Base-by-base conservation (phyloP, 2,888 invertebrate species). In the Chalcis sispes region DNA sequence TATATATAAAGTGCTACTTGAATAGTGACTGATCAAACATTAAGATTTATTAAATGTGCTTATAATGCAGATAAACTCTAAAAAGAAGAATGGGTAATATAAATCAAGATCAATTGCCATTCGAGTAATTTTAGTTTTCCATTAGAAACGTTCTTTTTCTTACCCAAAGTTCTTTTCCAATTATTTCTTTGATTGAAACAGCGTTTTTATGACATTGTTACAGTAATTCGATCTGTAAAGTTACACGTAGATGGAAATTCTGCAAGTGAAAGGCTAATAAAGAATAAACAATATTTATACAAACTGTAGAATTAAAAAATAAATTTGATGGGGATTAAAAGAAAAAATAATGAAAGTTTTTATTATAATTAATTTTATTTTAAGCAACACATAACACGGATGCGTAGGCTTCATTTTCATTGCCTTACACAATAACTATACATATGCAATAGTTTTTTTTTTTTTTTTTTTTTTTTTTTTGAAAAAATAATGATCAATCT, bases 301-400 rank as follows among this genome's bases (percentile, higher is more conserved):
- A n/a, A n/a, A n/a, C n/a, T n/a, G n/a, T n/a, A 50, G 18, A 0
- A 18, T 20, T 5, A 7, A n/a, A 32, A 32, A 29, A 29, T 84
- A 72, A 87, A 85, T n/a, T 0, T 87, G 84, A 89, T 89, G 67
- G 32, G 77, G 77, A 48, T n/a, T 4, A 36, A 58, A 20, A 8
- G 23, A 32, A 29, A 46, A 32, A 65, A 20, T 23, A 46, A 15
- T 23, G 5, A 52, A 13, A 1, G 36, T 18, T 15, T 67, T 70
- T 78, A 29, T 66, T 56, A 50, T 66, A 78, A 81, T 79, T 81
- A 82, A 81, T 71, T 84, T 84, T 85, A 83, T 84, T 86, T 85
- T 85, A 88, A 88, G 86, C 86, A 86, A 87, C 86, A 87, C 85
- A 83, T 85, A 86, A 86, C 84, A 85, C 83, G 81, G 82, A 85